These are phyloP conservation scores for Picathartes gymnocephalus DNA, from an alignment of 2,113 vertebrate species.

Conservation along the genomic window DNA sequence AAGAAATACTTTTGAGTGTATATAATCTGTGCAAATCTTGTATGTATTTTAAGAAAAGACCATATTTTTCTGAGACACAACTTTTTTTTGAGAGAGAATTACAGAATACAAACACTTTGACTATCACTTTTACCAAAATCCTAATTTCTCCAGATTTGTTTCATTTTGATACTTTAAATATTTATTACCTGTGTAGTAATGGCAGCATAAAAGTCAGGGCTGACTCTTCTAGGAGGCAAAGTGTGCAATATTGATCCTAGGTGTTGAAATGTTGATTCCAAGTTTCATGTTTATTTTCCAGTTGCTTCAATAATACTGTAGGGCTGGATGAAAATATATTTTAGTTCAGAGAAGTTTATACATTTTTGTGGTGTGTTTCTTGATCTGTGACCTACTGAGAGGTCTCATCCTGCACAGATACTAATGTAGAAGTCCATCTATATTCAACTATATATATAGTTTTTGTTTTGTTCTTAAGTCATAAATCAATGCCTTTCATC, in stretches of 20 bases:
- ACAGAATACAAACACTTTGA: background rate
- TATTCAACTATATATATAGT: background rate
- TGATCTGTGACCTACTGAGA: background rate
- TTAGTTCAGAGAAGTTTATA: background rate
- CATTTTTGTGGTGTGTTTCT: background rate
- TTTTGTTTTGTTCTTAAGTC: background rate
- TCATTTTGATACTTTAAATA: background rate
- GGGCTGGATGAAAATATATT: background rate
- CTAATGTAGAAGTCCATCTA: background rate
- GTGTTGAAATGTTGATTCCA: background rate
- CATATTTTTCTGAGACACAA: background rate
- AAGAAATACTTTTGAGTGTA: background rate
- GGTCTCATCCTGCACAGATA: background rate
- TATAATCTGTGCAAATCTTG: background rate
- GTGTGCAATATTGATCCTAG: background rate
- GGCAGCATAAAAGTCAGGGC: background rate
- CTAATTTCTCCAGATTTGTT: background rate
- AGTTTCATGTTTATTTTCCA: background rate
- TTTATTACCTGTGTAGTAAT: background rate
- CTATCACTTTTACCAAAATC: background rate
- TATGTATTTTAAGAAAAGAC: background rate
- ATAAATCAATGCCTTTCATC: background rate
- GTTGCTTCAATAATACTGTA: background rate
- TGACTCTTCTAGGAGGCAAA: background rate
- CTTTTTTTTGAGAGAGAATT: background rate